Conservation (phyloP, 2,113 vertebrate species). For the rat (Rattus norvegicus) region GRCr8 NC_086028.1:90758501-90759000, state of each 20-base stretch:
- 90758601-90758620: not conserved
- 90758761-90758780: not conserved
- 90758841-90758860: not conserved
- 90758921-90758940: not conserved
- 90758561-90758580: not conserved
- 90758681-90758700: not conserved
- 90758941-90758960: not conserved
- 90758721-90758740: not conserved
- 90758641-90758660: not conserved
- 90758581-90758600: not conserved
- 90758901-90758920: not conserved
- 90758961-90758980: not conserved
- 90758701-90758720: not conserved
- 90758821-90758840: not conserved
- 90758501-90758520: not conserved
- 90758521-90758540: not conserved
- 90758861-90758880: not conserved
- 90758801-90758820: not conserved
- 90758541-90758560: not conserved
- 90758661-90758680: not conserved
- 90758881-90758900: not conserved
- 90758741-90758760: not conserved
- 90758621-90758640: not conserved
- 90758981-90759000: not conserved
- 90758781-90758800: not conserved